Evolutionary conservation across 37 sponge, comb jelly and placozoan species (phyloP), one percentile per base, ranked within the genome.

Genomic region (Eunapius fragilis): DNA sequence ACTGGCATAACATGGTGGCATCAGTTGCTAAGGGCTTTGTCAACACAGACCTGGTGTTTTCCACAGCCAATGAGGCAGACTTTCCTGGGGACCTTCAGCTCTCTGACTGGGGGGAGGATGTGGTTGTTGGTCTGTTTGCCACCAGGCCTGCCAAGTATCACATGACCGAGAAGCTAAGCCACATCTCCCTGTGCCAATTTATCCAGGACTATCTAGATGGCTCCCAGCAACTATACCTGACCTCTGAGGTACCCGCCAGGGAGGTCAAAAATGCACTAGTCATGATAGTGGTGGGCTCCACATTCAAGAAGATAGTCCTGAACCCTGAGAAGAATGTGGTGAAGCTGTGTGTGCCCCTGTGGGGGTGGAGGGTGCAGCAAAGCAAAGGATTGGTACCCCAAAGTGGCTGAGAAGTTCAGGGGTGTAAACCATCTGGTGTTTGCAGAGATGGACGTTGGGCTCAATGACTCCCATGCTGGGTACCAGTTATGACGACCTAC

Each of bases 1-100:
- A 93, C 74, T 93, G 94, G 94, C 90, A 90, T 34, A 71, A 87
- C 69, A 25, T 90, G 74, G 49, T 93, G n/a, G 84, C 91, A n/a
- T 83, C 84, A 58, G 84, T 90, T 13, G 94, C 94, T 31, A 87
- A 79, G 2, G 84, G 90, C 67, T 89, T 84, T 72, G 45, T 68
- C n/a, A 36, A 89, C 33, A 30, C 37, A 5, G 82, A 73, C 25
- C 9, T 86, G 6, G 33, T 81, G 37, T 69, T 49, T n/a, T 84
- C 88, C 31, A 84, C 85, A 0, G 89, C 85, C 17, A 75, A 89
- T 80, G 89, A 89, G 48, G 85, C 36, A 68, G 91, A 90, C 30
- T 90, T 87, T 47, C 67, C 25, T 7, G 50, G 72, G 17, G 91
- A 93, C 85, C 75, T 91, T 0, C 82, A 74, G 78, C 30, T 67